Base-by-base conservation (phyloP, 2,113 vertebrate species). In the Circaetus cinerascens region DNA sequence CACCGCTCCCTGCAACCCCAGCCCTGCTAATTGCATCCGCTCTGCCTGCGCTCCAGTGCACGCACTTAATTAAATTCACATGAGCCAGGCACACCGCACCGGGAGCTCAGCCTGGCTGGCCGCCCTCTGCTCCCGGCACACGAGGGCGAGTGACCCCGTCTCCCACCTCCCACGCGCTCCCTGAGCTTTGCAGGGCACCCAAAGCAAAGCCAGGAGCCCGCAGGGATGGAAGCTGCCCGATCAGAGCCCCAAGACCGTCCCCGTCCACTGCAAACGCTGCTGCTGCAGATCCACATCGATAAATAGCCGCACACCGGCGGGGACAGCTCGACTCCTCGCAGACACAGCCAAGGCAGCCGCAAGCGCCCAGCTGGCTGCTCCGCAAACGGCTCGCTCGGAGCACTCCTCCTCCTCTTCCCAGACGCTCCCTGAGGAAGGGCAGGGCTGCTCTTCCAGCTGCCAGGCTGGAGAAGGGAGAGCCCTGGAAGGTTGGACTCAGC, bases 131-230 rank as follows among this genome's bases (percentile, higher is more conserved):
- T 50, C 38, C 30, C 15, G 1, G 32, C 59, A 50, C 72, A 18
- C 0, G 5, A 51, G 51, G 63, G 9, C 0, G 4, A 66, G 23
- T 1, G 72, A 76, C 2, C 11, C 40, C 0, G 0, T 6, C 38
- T 26, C 19, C 55, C 30, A 56, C 36, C 60, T 57, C 30, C 53
- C 48, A 30, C 8, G 0, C 17, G 3, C 4, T 10, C 46, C 41
- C 66, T 2, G 63, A 67, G 57, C 67, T 38, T 13, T 18, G 56
- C 67, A 14, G 21, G 14, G 30, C 10, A 27, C 9, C 86, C 75
- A 15, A 3, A 27, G 67, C 48, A 13, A 56, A 77, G 63, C 29
- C 4, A 1, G 48, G 40, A 53, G 68, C 36, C 45, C 0, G 0
- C 19, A 12, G 46, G 48, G 64, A 23, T 10, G 45, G 19, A 45